phyloP scores from a whole-genome alignment of 2,888 invertebrate species.

The Drosophila dives region DNA sequence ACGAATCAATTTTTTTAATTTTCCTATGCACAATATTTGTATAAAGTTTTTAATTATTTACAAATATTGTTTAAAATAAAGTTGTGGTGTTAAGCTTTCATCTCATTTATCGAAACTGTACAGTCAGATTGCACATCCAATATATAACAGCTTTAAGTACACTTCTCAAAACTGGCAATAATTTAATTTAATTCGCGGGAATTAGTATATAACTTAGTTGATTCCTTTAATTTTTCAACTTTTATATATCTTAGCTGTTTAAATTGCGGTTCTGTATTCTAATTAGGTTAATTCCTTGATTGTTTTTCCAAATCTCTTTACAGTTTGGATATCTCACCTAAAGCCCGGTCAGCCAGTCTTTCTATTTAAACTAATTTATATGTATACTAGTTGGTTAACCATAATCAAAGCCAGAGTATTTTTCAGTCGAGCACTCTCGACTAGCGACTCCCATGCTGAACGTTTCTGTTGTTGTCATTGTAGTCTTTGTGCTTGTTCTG shows the following conservation, averaged over 20 bases:
- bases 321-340: not conserved
- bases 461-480: not conserved
- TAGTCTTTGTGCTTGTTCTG: conserved; percentile 28
- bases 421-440: not conserved
- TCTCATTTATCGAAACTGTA: not conserved
- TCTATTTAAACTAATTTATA: not conserved
- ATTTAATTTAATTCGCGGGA: not conserved
- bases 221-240: not conserved
- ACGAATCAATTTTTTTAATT: too few relatives aligned
- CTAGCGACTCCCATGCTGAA: not conserved
- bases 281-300: not conserved
- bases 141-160: not conserved
- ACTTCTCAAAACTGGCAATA: not conserved
- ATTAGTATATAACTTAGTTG: not conserved
- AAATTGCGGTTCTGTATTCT: not conserved
- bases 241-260: fast-evolving
- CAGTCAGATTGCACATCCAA: not conserved
- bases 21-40: too few relatives aligned
- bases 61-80: not conserved
- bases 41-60: too few relatives aligned
- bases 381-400: not conserved
- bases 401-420: not conserved
- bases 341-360: not conserved
- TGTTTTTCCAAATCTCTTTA: not conserved
- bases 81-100: not conserved